phyloP scores from a whole-genome alignment of 37 sponge, comb jelly and placozoan genomes.

The Tethya wilhelma region DNA sequence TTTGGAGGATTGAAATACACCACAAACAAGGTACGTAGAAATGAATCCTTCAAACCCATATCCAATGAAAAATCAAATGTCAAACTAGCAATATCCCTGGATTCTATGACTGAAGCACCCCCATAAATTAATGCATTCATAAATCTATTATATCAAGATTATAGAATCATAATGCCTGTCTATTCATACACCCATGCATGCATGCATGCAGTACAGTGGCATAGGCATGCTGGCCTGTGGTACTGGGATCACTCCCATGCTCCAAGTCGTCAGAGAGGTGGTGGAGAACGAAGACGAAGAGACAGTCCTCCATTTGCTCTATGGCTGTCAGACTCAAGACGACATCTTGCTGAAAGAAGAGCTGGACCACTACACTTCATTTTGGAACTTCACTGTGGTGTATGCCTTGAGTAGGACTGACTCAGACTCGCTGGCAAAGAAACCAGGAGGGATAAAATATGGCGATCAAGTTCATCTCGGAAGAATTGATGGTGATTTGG shows the following conservation, averaged over 20 bases:
- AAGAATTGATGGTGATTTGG: constrained; percentile 32
- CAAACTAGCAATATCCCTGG: background rate
- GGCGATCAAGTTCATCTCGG: constrained; percentile 55
- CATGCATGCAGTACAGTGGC: constrained; percentile 25
- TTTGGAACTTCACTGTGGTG: constrained; percentile 77
- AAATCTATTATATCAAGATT: background rate
- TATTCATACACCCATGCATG: background rate
- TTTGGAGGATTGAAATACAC: constrained; percentile 57
- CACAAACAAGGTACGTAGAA: constrained; percentile 42
- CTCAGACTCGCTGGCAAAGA: background rate
- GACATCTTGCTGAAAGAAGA: constrained; percentile 71
- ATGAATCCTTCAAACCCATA: background rate
- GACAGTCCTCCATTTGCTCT: constrained; percentile 66
- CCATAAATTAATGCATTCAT: background rate
- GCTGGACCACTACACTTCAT: constrained; percentile 47
- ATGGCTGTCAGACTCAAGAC: constrained; percentile 64
- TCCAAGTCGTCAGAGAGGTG: constrained; percentile 58
- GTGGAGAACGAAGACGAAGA: constrained; percentile 83
- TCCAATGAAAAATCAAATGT: background rate
- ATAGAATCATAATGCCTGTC: background rate
- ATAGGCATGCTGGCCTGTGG: constrained; percentile 84
- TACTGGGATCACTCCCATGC: constrained; percentile 84
- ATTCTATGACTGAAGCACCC: background rate
- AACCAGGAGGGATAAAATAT: constrained; percentile 57
- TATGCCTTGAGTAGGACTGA: constrained; percentile 35